Evolutionary conservation across 64 coral and sea anemone species (phyloP).

Genomic region (Porites lutea): DNA sequence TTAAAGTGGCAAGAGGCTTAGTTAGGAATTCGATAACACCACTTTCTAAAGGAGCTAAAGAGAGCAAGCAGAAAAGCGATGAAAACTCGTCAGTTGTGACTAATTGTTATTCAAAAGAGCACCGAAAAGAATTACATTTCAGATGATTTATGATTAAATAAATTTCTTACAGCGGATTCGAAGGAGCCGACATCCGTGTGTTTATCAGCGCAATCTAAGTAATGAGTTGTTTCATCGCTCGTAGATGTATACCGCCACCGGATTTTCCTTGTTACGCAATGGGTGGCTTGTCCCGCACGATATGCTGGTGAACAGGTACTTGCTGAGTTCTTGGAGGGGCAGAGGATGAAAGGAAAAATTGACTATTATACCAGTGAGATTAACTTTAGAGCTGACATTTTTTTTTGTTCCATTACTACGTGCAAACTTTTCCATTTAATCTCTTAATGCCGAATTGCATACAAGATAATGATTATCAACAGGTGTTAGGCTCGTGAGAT

Average conservation of each 20-base stretch:
- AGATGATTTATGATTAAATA: background rate
- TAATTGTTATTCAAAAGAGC: background rate
- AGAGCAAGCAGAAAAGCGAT: background rate
- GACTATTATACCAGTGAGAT: no score
- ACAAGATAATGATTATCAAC: background rate
- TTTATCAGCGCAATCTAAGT: background rate
- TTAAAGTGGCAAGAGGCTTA: background rate
- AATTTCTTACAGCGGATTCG: background rate
- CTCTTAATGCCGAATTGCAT: background rate
- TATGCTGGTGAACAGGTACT: no score
- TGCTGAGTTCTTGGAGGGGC: background rate
- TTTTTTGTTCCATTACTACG: no score
- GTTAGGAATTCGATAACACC: background rate
- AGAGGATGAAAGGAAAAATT: no score
- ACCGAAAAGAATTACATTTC: constrained; percentile 1
- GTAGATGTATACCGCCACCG: no score
- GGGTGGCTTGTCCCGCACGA: no score
- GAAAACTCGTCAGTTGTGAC: background rate
- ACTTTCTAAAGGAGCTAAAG: no score
- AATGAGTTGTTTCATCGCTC: background rate
- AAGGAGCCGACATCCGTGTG: background rate
- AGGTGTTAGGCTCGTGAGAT: background rate
- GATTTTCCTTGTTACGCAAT: no score
- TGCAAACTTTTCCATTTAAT: no score
- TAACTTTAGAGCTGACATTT: no score